Base-by-base conservation (phyloP, 2,797 vertebrate species). In the Phataginus tricuspis region DNA sequence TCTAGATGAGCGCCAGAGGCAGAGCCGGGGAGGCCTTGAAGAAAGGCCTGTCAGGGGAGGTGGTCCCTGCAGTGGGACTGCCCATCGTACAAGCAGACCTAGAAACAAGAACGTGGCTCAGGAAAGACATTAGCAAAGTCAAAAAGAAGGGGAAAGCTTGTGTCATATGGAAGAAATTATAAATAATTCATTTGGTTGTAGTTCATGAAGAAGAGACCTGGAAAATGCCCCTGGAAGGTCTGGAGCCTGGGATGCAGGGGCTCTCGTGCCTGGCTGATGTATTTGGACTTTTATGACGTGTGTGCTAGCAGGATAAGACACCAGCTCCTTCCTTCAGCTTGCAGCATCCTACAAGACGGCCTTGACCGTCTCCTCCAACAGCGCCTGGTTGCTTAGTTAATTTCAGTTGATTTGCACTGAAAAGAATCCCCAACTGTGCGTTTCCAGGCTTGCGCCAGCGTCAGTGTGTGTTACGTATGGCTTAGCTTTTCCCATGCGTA, bases 381-480 rank as follows among this genome's bases (percentile, higher is more conserved):
- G 18, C 49, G 11, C 23, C n/a, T 90, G 25, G 55, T 21, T 57
- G 29, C 31, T 86, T 55, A 57, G 0, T 29, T 27, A 29, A 42
- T 27, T 13, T 42, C 80, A 61, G 25, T 10, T n/a, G 21, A 23
- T 66, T 89, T 85, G 15, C 59, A 4, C 4, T 11, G n/a, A 15
- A 45, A 59, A 8, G 3, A 80, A 10, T 29, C 18, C 14, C 4
- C 18, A 42, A 1, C 42, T 34, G 4, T 4, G 21, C 14, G 18
- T 72, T 74, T 21, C 2, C 21, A 4, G 3, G 23, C 25, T 68
- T 31, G 37, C 31, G 51, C n/a, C 27, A 13, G 8, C 13, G 9
- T 25, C 7, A 19, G 1, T 3, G 15, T 10, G 42, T 45, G 45
- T 12, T 45, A 45, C 2, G 0, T 2, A 34, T 23, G 1, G 9